phyloP scores from a whole-genome alignment of 53 echinoderm and acorn worm species.

The Henricia sp. region DNA sequence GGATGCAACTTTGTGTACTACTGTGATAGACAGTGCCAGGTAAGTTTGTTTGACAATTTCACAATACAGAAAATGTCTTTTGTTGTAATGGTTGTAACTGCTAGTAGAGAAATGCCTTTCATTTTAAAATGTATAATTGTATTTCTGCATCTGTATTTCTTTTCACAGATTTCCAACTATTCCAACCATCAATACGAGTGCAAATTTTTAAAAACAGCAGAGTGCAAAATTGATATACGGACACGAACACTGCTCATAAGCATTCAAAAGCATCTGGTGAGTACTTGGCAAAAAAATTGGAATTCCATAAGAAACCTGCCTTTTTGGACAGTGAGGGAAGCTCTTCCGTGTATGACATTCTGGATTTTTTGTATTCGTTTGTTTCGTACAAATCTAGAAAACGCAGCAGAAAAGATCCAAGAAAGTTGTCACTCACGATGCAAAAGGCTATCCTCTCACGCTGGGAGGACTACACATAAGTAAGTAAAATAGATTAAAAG shows the following conservation, averaged over 20 bases:
- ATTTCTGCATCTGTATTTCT: background rate
- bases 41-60: no score
- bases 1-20: slow-evolving; percentile 60
- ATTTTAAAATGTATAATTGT: no score
- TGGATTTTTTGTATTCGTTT: background rate
- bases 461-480: slow-evolving; percentile 18
- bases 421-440: slow-evolving; percentile 3
- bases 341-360: background rate
- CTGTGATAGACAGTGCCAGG: slow-evolving; percentile 70
- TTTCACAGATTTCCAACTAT: slow-evolving; percentile 38
- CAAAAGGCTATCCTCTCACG: slow-evolving; percentile 18
- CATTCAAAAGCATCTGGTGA: slow-evolving; percentile 42
- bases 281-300: background rate
- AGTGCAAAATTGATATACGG: background rate
- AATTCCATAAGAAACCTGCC: background rate
- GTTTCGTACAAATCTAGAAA: background rate
- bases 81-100: no score
- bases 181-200: slow-evolving; percentile 56
- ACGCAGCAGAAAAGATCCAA: slow-evolving; percentile 13
- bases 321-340: background rate
- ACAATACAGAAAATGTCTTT: no score
- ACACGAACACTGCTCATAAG: background rate
- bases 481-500: slow-evolving; percentile 26
- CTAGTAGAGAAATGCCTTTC: no score
- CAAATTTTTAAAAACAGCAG: slow-evolving; percentile 33